phyloP scores from a whole-genome alignment of 1,140 invertebrate genomes.

The Leptonema lineaticorne region DNA sequence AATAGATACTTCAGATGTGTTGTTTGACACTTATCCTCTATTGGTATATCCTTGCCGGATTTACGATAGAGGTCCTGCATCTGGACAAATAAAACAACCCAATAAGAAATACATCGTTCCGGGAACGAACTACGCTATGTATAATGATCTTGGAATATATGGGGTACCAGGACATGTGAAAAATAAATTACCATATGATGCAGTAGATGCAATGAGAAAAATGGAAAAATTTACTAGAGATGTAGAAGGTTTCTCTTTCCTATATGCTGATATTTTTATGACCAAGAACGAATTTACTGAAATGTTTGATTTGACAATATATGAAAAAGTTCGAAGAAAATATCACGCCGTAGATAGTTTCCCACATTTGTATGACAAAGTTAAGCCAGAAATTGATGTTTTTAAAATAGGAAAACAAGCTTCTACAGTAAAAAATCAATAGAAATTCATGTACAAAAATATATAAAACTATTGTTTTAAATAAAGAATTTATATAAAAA shows the following conservation, averaged over 20 bases:
- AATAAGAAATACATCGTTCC: slow-evolving; percentile 65
- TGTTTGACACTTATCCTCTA: slow-evolving; percentile 75
- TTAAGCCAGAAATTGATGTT: slow-evolving; percentile 73
- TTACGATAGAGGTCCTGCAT: slow-evolving; percentile 67
- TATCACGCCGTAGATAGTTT: slow-evolving; percentile 70
- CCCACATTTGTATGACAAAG: slow-evolving; percentile 82
- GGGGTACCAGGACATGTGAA: slow-evolving; percentile 68
- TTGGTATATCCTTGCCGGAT: slow-evolving; percentile 81
- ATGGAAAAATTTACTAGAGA: slow-evolving; percentile 59
- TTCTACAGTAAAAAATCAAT: neutral
- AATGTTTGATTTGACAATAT: slow-evolving; percentile 82
- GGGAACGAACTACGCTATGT: slow-evolving; percentile 62
- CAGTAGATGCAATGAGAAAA: slow-evolving; percentile 52
- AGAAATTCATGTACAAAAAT: neutral
- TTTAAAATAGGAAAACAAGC: slow-evolving; percentile 54
- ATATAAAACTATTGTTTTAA: neutral
- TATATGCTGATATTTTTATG: slow-evolving; percentile 75
- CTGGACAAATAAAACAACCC: slow-evolving; percentile 63
- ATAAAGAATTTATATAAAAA: slow-evolving; percentile 7
- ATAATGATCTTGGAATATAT: slow-evolving; percentile 79
- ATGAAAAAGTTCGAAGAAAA: slow-evolving; percentile 68
- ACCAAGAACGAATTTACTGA: slow-evolving; percentile 76
- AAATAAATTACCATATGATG: slow-evolving; percentile 60
- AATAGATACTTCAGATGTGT: slow-evolving; percentile 66
- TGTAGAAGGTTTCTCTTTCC: slow-evolving; percentile 70